Conservation (phyloP, 1,140 invertebrate species). For the Schlechtendalia chinensis region DNA sequence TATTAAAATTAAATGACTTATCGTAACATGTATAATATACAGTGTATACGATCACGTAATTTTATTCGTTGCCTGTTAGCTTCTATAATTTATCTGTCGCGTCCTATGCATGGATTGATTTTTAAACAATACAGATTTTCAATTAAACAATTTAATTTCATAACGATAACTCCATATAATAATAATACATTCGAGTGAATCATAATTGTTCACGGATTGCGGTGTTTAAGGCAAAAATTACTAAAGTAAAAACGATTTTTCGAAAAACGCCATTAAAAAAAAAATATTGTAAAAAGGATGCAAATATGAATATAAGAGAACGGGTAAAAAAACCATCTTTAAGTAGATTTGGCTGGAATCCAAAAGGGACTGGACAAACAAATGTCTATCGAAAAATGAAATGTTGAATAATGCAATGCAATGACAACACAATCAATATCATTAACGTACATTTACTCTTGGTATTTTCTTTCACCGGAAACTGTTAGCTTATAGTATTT, state of each 20-base stretch:
- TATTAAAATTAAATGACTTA: too few species aligned
- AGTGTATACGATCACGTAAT: too few species aligned
- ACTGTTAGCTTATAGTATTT: not conserved
- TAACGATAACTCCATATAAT: too few species aligned
- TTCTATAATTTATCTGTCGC: too few species aligned
- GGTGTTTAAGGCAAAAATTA: not conserved
- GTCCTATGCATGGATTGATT: too few species aligned
- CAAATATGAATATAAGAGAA: slow-evolving; percentile 4
- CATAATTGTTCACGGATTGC: too few species aligned
- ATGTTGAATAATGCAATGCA: slow-evolving; percentile 15
- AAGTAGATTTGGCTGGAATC: slow-evolving; percentile 20
- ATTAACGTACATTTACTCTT: slow-evolving; percentile 16
- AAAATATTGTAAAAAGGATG: not conserved
- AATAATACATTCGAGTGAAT: not conserved
- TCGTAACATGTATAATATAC: too few species aligned
- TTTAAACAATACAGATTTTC: too few species aligned
- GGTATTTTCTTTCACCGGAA: not conserved
- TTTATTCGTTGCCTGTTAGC: too few species aligned
- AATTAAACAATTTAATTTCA: too few species aligned
- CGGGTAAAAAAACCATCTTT: slow-evolving; percentile 26
- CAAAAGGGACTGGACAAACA: not conserved
- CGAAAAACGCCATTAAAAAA: not conserved
- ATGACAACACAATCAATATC: slow-evolving; percentile 1
- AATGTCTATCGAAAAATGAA: slow-evolving; percentile 17
- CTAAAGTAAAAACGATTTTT: not conserved